These are phyloP conservation scores for Osmerus mordax DNA, from an alignment of 2,113 vertebrate genomes.

Conservation along the genomic window DNA sequence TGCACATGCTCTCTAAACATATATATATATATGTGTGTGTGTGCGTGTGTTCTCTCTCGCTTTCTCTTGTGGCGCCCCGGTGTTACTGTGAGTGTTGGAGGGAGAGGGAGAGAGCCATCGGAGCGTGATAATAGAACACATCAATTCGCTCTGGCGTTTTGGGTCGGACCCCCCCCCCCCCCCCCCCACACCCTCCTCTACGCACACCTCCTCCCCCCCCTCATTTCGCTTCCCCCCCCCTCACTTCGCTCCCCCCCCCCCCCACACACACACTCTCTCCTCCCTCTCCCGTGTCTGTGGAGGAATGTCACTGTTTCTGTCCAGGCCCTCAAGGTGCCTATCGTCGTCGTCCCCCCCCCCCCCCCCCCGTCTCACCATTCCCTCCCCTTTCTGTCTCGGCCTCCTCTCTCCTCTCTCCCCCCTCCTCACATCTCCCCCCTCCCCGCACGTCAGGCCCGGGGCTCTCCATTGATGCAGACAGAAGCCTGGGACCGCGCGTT, in stretches of 20 bases:
- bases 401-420: constrained; percentile 72
- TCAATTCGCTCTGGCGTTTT: constrained; percentile 76
- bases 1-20: background rate
- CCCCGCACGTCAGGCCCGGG: constrained; percentile 33
- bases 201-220: constrained; percentile 70
- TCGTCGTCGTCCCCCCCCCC: background rate
- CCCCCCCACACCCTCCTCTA: constrained; percentile 73
- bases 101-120: constrained; percentile 20
- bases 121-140: constrained; percentile 72
- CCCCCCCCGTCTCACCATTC: background rate
- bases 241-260: background rate
- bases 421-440: background rate
- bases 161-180: constrained; percentile 61
- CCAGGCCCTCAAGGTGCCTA: constrained; percentile 4
- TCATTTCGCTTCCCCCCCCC: constrained; percentile 62
- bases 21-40: background rate
- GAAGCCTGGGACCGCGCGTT: constrained; percentile 42
- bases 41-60: background rate
- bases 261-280: background rate
- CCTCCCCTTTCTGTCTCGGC: constrained; percentile 42
- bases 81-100: constrained; percentile 34
- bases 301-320: constrained; percentile 5
- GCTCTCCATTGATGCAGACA: constrained; percentile 72
- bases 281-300: background rate
- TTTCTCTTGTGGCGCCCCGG: background rate